A percentile compares a stretch with the other conserved stretches of the same genome.
Evolutionary conservation across 1,140 invertebrate genomes (phyloP).

Genomic region (Physella acuta): DNA sequence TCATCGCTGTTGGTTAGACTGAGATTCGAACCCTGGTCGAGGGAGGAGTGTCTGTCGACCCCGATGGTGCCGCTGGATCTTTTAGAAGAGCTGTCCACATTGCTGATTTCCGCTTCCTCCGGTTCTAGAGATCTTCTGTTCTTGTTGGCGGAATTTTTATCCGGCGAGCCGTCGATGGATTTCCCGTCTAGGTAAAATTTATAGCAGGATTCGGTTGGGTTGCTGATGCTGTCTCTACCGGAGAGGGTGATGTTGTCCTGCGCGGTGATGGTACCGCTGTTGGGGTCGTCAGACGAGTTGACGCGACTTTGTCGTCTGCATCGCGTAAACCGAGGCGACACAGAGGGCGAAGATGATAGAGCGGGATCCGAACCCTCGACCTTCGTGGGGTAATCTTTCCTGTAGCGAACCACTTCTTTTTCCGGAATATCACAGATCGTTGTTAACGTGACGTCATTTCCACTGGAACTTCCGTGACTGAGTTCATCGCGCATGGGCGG

Average conservation of each 20-base stretch:
- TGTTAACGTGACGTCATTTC: not conserved
- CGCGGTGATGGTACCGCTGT: not conserved
- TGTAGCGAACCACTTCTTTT: not conserved
- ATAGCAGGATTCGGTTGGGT: not conserved
- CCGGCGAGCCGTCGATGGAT: not conserved
- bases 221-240: not conserved
- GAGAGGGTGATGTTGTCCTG: not conserved
- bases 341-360: not conserved
- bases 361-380: not conserved
- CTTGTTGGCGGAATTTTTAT: not conserved
- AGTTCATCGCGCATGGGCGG: no score
- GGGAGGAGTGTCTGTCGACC: not conserved
- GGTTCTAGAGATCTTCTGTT: not conserved
- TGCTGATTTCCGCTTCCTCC: not conserved
- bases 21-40: not conserved
- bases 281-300: not conserved
- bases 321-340: not conserved
- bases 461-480: not conserved
- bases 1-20: not conserved
- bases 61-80: not conserved
- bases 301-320: slow-evolving; percentile 9
- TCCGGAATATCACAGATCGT: not conserved
- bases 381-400: not conserved
- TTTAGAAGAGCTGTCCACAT: not conserved
- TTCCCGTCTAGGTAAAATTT: not conserved